A percentile compares a stretch with the other conserved stretches of the same genome.
These are phyloP conservation scores for Toxotes lorentzi DNA, from an alignment of 2,797 vertebrate genomes.

Conservation along the genomic window DNA sequence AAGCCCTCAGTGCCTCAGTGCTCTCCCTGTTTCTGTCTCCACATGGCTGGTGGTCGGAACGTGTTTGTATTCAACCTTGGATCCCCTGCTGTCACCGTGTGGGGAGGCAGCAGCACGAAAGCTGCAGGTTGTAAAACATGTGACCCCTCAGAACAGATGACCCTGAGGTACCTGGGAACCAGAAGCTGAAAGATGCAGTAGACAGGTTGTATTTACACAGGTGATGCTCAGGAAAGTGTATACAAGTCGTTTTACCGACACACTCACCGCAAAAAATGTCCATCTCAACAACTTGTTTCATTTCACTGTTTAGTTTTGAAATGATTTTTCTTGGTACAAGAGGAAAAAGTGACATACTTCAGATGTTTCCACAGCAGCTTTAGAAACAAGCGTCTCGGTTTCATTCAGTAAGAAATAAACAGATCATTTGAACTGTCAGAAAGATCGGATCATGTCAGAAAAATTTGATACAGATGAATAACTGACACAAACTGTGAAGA, in stretches of 20 bases:
- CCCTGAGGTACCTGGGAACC: conserved; percentile 45
- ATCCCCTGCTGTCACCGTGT: conserved; percentile 52
- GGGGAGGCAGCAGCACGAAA: conserved; percentile 43
- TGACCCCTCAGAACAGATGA: conserved; percentile 56
- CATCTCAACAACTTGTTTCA: conserved; percentile 1
- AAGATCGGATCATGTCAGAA: background rate
- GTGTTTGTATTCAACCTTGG: conserved; percentile 27
- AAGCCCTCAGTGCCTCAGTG: background rate
- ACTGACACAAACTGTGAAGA: background rate
- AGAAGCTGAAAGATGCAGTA: conserved; percentile 35
- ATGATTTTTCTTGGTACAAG: background rate
- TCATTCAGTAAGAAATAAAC: background rate
- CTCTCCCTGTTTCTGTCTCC: conserved; percentile 34
- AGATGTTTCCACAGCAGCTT: conserved; percentile 1
- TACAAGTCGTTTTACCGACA: conserved; percentile 23
- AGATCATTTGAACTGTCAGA: background rate
- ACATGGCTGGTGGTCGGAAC: conserved; percentile 37
- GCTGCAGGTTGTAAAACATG: conserved; percentile 64
- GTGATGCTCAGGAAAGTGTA: conserved; percentile 19
- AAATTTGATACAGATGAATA: background rate
- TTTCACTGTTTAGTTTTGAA: background rate
- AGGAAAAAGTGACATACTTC: background rate
- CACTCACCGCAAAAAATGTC: conserved; percentile 4
- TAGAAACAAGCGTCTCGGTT: background rate
- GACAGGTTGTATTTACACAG: conserved; percentile 56